Percentiles rank a stretch among this genome's conserved stretches.
phyloP scores from a whole-genome alignment of 1,140 invertebrate species.

The Pseudomyrmex flavicornis region DNA sequence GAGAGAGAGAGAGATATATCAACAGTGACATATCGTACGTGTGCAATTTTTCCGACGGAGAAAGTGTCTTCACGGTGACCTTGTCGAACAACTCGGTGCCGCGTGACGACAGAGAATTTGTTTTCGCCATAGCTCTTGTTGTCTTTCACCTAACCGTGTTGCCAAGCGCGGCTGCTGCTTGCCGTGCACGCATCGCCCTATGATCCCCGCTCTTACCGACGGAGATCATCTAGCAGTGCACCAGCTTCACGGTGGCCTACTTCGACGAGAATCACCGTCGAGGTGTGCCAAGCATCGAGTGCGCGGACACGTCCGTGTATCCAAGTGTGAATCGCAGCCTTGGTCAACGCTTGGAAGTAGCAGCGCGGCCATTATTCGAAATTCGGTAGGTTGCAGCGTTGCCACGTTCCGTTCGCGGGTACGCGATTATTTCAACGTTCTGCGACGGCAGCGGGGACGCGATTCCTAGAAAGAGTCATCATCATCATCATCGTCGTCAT shows the following conservation, averaged over 20 bases:
- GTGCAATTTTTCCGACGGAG: not conserved
- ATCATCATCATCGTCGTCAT: conserved; percentile 25
- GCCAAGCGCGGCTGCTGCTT: conserved; percentile 63
- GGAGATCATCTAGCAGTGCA: not conserved
- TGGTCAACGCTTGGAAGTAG: conserved; percentile 33
- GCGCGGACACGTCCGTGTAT: too few relatives aligned
- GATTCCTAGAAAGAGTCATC: conserved; percentile 66
- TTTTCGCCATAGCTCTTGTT: conserved; percentile 44
- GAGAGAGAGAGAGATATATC: conserved; percentile 5
- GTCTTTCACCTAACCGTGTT: conserved; percentile 65
- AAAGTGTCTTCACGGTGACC: not conserved
- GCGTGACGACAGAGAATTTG: conserved; percentile 17
- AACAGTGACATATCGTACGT: not conserved
- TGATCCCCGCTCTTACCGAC: not conserved
- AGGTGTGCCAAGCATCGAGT: not conserved
- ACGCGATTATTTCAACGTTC: conserved; percentile 71
- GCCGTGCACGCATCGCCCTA: not conserved
- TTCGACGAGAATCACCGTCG: not conserved
- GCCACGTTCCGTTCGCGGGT: conserved; percentile 49
- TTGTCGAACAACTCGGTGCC: not conserved
- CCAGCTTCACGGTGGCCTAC: not conserved
- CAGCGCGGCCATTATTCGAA: conserved; percentile 74
- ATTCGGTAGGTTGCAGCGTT: conserved; percentile 71
- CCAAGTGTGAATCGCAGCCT: not conserved
- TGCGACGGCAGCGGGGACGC: conserved; percentile 19